Conservation (phyloP, 1,140 invertebrate genomes). For the Dufourea novaeangliae region DNA sequence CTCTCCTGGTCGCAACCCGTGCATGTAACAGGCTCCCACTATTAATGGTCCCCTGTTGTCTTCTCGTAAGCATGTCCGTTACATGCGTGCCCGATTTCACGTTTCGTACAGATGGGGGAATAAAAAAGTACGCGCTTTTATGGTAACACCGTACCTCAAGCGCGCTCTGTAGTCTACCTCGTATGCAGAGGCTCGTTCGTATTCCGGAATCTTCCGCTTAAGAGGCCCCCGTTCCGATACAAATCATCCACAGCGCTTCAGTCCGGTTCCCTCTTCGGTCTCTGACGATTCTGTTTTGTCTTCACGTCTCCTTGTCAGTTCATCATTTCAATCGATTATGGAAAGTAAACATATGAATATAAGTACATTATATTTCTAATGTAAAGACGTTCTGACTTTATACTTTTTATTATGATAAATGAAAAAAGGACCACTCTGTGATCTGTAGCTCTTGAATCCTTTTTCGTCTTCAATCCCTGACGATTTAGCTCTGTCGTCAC, state of each 20-base stretch:
- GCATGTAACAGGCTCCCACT: conserved; percentile 49
- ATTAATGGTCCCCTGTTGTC: conserved; percentile 61
- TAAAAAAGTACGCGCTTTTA: conserved; percentile 65
- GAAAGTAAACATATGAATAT: too few relatives aligned
- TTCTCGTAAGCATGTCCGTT: conserved; percentile 60
- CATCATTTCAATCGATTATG: not conserved
- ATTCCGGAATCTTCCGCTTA: conserved; percentile 51
- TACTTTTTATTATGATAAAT: too few relatives aligned
- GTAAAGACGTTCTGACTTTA: too few relatives aligned
- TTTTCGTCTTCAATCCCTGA: too few relatives aligned
- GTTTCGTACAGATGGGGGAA: conserved; percentile 52
- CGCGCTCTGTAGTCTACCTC: conserved; percentile 1
- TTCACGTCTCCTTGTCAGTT: not conserved
- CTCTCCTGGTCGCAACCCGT: not conserved
- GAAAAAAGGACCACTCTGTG: too few relatives aligned
- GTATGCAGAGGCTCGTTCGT: conserved; percentile 10
- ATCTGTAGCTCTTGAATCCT: too few relatives aligned
- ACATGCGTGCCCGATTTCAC: conserved; percentile 60
- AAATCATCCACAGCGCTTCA: conserved; percentile 10
- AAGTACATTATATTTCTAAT: too few relatives aligned
- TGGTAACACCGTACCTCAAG: conserved; percentile 26
- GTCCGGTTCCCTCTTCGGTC: not conserved
- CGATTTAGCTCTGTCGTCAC: too few relatives aligned
- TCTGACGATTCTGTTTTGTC: not conserved
- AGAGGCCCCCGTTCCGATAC: not conserved